phyloP scores from a whole-genome alignment of 2,113 vertebrate genomes.

The Eurystomus gularis region DNA sequence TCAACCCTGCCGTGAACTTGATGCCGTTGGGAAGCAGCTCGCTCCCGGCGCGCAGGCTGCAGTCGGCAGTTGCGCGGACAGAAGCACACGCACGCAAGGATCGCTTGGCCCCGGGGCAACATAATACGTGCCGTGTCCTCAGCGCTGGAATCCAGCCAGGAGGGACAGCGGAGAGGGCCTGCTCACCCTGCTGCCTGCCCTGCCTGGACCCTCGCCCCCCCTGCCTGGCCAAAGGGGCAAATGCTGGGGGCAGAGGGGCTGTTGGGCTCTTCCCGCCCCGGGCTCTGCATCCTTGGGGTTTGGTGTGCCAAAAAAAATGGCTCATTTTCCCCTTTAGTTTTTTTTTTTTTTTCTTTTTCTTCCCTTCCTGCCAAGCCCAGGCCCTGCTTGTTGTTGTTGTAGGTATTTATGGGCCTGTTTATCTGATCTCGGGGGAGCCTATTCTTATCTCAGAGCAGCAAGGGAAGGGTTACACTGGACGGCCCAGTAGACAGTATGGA shows the following conservation, averaged over 20 bases:
- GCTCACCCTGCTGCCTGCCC: background rate
- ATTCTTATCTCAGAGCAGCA: constrained; percentile 73
- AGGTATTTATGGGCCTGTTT: constrained; percentile 78
- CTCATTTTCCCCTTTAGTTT: background rate
- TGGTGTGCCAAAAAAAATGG: background rate
- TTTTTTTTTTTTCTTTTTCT: background rate
- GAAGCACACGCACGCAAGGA: background rate
- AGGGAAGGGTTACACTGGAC: constrained; percentile 73
- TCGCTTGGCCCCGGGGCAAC: constrained; percentile 4
- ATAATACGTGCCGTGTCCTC: background rate
- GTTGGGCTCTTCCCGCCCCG: fast-evolving
- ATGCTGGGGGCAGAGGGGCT: background rate
- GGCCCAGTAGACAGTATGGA: constrained; percentile 74
- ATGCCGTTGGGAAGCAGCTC: background rate
- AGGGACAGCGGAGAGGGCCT: background rate
- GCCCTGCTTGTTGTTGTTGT: constrained; percentile 59
- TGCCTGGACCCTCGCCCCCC: background rate
- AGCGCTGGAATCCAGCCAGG: background rate
- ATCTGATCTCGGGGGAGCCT: constrained; percentile 76
- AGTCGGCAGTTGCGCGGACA: background rate
- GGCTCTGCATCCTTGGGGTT: background rate
- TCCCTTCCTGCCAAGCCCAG: constrained; percentile 10
- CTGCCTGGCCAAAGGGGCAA: background rate
- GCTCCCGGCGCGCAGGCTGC: background rate
- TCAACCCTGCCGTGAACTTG: constrained; percentile 56